phyloP scores from a whole-genome alignment of 2,888 invertebrate genomes.

The Parnassius mnemosyne region DNA sequence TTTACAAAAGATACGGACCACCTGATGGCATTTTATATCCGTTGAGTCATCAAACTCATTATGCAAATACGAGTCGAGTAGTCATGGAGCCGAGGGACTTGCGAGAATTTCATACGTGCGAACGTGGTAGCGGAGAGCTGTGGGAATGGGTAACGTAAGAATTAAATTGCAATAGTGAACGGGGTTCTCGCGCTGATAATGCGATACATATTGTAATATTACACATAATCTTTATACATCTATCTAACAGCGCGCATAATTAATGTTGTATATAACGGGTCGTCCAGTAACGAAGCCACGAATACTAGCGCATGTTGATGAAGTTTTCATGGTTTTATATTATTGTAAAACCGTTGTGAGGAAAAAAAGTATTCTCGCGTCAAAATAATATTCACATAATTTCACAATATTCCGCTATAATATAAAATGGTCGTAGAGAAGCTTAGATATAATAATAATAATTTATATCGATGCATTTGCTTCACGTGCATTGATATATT shows the following conservation, averaged over 20 bases:
- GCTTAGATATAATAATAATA: too few species aligned
- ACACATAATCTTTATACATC: background rate
- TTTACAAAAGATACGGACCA: conserved; percentile 3
- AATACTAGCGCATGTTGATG: too few species aligned
- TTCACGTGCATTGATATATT: too few species aligned
- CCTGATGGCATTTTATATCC: background rate
- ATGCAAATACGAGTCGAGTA: conserved; percentile 2
- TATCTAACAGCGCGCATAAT: background rate
- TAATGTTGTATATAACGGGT: too few species aligned
- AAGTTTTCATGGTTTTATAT: too few species aligned
- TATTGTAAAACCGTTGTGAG: too few species aligned
- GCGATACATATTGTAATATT: background rate
- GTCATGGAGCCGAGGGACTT: background rate
- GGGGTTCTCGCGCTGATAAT: background rate
- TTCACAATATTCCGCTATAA: too few species aligned
- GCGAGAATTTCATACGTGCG: conserved; percentile 3
- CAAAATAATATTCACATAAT: too few species aligned
- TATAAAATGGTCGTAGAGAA: too few species aligned
- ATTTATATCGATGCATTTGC: too few species aligned
- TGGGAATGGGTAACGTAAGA: background rate
- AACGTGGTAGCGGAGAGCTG: background rate
- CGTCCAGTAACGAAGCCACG: too few species aligned
- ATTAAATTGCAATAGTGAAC: background rate
- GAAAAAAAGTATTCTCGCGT: too few species aligned
- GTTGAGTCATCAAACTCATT: conserved; percentile 20